Base-by-base conservation (phyloP, 2,888 invertebrate genomes). In the Brachynemurus nebulosus region DNA sequence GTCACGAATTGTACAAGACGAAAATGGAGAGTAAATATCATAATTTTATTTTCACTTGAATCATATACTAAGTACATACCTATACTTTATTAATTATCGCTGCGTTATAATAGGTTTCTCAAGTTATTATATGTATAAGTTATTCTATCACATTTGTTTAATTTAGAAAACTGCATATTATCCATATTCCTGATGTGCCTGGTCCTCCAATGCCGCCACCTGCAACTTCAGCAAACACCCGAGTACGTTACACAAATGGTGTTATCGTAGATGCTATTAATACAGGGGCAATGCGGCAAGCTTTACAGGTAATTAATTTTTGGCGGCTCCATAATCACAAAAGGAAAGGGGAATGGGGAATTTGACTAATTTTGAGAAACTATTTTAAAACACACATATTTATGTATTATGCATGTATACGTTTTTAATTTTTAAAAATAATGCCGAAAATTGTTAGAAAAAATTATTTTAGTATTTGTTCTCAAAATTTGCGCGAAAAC, bases 261-360 rank as follows among this genome's bases (percentile, higher is more conserved):
- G 74, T 81, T 16, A 63, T 80, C 2, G 77, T 82, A n/a, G 78
- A 80, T 49, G 74, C 76, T 25, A 81, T 82, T 48, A 75, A 75
- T 53, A 81, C 81, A 0, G 76, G 74, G 48, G 80, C 80, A 4
- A 80, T 82, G 80, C 72, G 72, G 40, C 70, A 72, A 7, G 80
- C 80, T 4, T 54, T 76, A 47, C 65, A 44, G 20, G 42, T 42
- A 19, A 30, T n/a, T 40, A 12, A 12, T 12, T n/a, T n/a, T n/a
- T n/a, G n/a, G n/a, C n/a, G n/a, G n/a, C n/a, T n/a, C n/a, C n/a
- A n/a, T n/a, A 30, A 3, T 3, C 11, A 3, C 3, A 3, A 30
- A 30, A 30, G 3, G 12, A n/a, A n/a, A n/a, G n/a, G n/a, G n/a
- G n/a, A n/a, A n/a, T n/a, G n/a, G n/a, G n/a, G n/a, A n/a, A n/a